Evolutionary conservation across 2,113 vertebrate species (phyloP), one percentile per base, ranked within the genome.

Genomic region (Monopterus albus): DNA sequence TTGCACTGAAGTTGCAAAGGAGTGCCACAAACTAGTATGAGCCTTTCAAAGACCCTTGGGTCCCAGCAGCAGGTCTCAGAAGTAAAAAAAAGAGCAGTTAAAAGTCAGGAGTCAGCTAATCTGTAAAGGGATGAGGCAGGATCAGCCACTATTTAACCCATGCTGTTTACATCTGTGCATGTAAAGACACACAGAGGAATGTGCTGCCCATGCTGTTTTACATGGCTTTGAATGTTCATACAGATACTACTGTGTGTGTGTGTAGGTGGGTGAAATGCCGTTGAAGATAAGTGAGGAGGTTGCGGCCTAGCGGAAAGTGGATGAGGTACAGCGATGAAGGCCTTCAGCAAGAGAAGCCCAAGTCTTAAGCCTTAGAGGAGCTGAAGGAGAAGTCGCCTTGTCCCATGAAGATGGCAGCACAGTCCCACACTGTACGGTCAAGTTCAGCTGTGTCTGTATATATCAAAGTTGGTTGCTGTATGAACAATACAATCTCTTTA

Each of bases 291-390:
- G 52, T 83, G 89, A 50, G 86, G 91, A 86, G 91, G 87, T 71
- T 84, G 91, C 84, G 94, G 91, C 87, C 91, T 95, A n/a, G 90
- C 91, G 14, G 94, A 94, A 90, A 93, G 94, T 79, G 77, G 66
- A 89, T 94, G 80, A 93, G 94, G 0, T 91, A 92, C 81, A 92
- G 91, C 81, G 92, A 96, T 60, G 92, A 91, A 9, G 81, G 90
- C 26, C 91, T 56, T 72, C 92, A 77, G 31, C 88, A 88, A 38
- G 83, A 91, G 29, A 84, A 85, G 28, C 71, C 45, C 83, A 71
- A 88, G 78, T 88, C 90, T 33, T 91, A 88, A 64, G 90, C 90
- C 23, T 85, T 93, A 90, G 92, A 93, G 79, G 94, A 95, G 81
- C 81, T 90, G 88, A 92, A 93, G 72, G 62, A 91, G 82, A 92